Conservation (phyloP, 2,888 invertebrate genomes). For the Tetheella fluctuosa region DNA sequence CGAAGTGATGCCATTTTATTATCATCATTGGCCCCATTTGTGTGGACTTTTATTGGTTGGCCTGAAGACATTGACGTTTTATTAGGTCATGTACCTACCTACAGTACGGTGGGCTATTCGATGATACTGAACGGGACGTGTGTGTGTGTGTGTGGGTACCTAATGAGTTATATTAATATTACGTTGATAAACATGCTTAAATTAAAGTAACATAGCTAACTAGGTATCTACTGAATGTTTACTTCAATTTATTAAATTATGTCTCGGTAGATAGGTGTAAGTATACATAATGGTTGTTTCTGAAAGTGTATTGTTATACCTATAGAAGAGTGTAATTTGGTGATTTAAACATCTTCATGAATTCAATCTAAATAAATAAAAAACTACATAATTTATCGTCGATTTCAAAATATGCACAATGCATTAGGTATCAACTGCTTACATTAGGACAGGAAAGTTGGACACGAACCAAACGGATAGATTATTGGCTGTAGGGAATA, state of each 20-base stretch:
- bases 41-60: slow-evolving; percentile 40
- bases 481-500: background rate
- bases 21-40: slow-evolving; percentile 47
- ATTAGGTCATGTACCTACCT: slow-evolving; percentile 28
- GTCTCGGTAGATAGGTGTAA: too few relatives aligned
- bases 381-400: too few relatives aligned
- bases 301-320: too few relatives aligned
- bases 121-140: background rate
- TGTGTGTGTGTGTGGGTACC: slow-evolving; percentile 10
- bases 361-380: too few relatives aligned
- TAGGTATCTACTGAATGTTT: background rate
- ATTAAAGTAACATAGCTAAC: too few relatives aligned
- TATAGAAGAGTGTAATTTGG: too few relatives aligned
- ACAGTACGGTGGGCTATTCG: background rate
- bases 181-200: background rate
- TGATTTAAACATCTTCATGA: too few relatives aligned
- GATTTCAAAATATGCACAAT: too few relatives aligned
- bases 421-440: too few relatives aligned
- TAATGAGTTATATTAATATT: background rate
- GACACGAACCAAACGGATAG: background rate
- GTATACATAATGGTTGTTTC: too few relatives aligned
- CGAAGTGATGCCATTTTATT: slow-evolving; percentile 41
- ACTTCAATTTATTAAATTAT: too few relatives aligned
- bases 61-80: slow-evolving; percentile 39
- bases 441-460: too few relatives aligned